A percentile compares a stretch with the other conserved stretches of the same genome.
phyloP scores from a whole-genome alignment of 2,888 invertebrate species.

The Halictus ligatus region DNA sequence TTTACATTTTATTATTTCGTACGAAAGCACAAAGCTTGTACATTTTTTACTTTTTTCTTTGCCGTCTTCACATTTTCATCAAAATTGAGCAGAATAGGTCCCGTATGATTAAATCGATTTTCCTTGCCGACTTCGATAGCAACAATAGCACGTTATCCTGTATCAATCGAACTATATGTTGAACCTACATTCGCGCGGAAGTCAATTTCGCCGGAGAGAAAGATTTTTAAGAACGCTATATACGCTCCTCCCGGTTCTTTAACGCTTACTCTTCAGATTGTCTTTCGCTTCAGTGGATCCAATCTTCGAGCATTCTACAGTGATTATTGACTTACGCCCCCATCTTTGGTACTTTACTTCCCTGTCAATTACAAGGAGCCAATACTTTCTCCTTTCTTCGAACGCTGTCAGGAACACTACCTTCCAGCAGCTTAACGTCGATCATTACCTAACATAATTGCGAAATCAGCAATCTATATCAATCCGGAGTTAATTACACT shows the following conservation, averaged over 20 bases:
- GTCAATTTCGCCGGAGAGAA: background rate
- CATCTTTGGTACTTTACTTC: slow-evolving; percentile 22
- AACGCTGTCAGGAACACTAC: background rate
- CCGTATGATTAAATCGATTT: background rate
- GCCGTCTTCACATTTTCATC: background rate
- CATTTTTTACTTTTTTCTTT: background rate
- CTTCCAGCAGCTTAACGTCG: background rate
- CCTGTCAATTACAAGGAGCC: slow-evolving; percentile 19
- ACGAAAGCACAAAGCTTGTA: background rate
- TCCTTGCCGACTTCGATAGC: background rate
- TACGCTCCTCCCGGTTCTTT: background rate
- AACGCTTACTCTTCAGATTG: slow-evolving; percentile 6
- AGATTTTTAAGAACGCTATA: background rate
- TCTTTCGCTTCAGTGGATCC: slow-evolving; percentile 13
- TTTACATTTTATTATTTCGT: background rate
- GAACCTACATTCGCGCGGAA: background rate
- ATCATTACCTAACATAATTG: slow-evolving; percentile 8
- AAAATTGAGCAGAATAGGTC: background rate
- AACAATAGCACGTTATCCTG: background rate
- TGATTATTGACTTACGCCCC: slow-evolving; percentile 42
- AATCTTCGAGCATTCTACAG: slow-evolving; percentile 35
- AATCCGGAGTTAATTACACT: background rate
- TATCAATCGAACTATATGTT: background rate
- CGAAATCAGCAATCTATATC: background rate
- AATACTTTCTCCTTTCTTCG: slow-evolving; percentile 1